Evolutionary conservation across 2,113 vertebrate species (phyloP).

Genomic region (Mellivora capensis): DNA sequence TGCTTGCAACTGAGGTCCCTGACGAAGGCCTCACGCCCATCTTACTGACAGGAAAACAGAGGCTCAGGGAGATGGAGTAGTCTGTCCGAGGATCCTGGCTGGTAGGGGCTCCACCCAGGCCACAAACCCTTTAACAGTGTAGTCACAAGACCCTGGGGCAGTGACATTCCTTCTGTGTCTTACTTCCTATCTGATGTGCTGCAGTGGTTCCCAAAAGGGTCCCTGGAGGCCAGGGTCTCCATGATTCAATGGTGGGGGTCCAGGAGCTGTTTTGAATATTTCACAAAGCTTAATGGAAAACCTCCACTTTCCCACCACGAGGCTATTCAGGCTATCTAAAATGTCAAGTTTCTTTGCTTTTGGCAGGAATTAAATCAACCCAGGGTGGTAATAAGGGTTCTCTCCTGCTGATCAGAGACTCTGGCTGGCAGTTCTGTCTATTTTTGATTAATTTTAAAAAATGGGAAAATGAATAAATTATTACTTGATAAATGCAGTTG

Average conservation of each 20-base stretch:
- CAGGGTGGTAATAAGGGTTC: not conserved
- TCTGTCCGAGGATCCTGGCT: not conserved
- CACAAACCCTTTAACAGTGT: too few relatives aligned
- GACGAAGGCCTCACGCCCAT: not conserved
- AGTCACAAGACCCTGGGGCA: not conserved
- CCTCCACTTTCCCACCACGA: not conserved
- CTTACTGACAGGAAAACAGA: not conserved
- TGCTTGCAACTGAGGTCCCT: not conserved
- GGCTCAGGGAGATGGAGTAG: not conserved
- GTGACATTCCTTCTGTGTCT: not conserved
- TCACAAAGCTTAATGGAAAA: not conserved
- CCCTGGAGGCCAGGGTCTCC: not conserved
- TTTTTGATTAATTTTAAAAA: conserved; percentile 45
- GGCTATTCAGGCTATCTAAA: not conserved
- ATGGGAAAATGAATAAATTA: conserved; percentile 50
- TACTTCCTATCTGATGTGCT: not conserved
- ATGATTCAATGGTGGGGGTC: not conserved
- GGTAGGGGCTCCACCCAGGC: not conserved
- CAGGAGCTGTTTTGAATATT: not conserved
- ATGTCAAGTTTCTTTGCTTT: conserved; percentile 41
- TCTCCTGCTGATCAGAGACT: not conserved
- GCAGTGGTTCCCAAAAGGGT: not conserved
- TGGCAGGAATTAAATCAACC: conserved; percentile 46
- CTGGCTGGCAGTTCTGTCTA: not conserved
- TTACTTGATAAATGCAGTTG: conserved; percentile 47